A percentile compares a stretch with the other conserved stretches of the same genome.
These are phyloP conservation scores for Moxostoma hubbsi DNA, from an alignment of 2,797 vertebrate species.

Conservation along the genomic window DNA sequence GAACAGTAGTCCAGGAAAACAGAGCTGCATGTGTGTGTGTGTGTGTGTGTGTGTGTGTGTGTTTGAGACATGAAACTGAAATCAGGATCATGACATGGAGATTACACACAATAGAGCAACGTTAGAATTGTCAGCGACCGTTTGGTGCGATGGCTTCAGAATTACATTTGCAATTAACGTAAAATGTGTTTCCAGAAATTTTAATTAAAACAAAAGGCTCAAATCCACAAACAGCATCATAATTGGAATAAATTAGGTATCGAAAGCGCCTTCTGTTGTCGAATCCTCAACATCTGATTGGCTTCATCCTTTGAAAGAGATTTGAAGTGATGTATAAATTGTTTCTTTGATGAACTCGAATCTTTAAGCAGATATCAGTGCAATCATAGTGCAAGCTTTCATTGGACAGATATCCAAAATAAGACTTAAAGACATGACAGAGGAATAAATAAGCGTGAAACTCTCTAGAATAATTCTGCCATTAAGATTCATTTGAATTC, in stretches of 20 bases:
- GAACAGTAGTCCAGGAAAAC: conserved; percentile 95
- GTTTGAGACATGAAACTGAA: conserved; percentile 58
- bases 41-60: conserved; percentile 62
- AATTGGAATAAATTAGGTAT: not conserved
- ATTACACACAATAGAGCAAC: conserved; percentile 36
- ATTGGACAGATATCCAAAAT: not conserved
- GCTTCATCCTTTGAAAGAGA: not conserved
- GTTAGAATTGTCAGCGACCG: conserved; percentile 17
- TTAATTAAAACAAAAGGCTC: conserved; percentile 18
- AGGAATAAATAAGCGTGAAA: not conserved
- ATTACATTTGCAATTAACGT: conserved; percentile 27
- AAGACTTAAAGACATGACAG: not conserved
- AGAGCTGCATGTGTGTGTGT: conserved; percentile 68
- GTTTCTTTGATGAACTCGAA: not conserved
- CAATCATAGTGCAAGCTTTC: not conserved
- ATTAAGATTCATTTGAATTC: conserved; percentile 3
- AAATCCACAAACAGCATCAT: conserved; percentile 31
- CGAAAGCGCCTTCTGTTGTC: not conserved
- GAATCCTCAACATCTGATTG: not conserved
- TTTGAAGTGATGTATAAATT: not conserved
- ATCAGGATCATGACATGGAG: conserved; percentile 50
- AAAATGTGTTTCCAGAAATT: conserved; percentile 40
- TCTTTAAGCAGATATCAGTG: not conserved
- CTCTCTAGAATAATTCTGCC: not conserved
- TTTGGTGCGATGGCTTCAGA: conserved; percentile 29